A percentile compares a stretch with the other conserved stretches of the same genome.
Evolutionary conservation across 2,888 invertebrate genomes (phyloP).

Genomic region (Phymatocera aterrima): DNA sequence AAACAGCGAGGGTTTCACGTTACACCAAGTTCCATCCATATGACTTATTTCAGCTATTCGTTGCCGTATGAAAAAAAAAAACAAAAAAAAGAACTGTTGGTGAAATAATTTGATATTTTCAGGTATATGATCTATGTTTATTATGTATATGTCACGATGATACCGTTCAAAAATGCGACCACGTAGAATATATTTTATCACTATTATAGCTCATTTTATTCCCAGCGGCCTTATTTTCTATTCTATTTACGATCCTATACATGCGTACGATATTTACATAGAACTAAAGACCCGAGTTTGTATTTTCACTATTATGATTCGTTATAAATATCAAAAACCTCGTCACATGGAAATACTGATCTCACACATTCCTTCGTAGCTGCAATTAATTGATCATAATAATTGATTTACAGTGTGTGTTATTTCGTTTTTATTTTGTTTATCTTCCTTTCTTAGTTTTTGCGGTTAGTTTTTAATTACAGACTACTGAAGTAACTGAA

Average conservation of each 20-base stretch:
- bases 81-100: not conserved
- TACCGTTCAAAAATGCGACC: slow-evolving; percentile 20
- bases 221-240: slow-evolving; percentile 6
- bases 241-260: not conserved
- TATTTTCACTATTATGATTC: slow-evolving; percentile 9
- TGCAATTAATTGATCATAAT: not conserved
- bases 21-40: not conserved
- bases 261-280: not conserved
- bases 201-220: slow-evolving; percentile 14
- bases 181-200: too few relatives aligned
- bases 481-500: slow-evolving; percentile 33
- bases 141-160: not conserved
- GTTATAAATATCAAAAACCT: slow-evolving; percentile 54
- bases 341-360: slow-evolving; percentile 48
- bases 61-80: not conserved
- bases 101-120: not conserved
- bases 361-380: slow-evolving; percentile 38
- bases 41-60: not conserved
- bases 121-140: not conserved
- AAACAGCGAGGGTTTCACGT: not conserved
- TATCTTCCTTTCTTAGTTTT: not conserved
- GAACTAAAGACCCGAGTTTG: not conserved
- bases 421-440: not conserved
- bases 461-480: slow-evolving; percentile 5
- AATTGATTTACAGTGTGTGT: slow-evolving; percentile 2